These are phyloP conservation scores for Natrix natrix DNA, from an alignment of 2,797 vertebrate genomes.

Conservation along the genomic window DNA sequence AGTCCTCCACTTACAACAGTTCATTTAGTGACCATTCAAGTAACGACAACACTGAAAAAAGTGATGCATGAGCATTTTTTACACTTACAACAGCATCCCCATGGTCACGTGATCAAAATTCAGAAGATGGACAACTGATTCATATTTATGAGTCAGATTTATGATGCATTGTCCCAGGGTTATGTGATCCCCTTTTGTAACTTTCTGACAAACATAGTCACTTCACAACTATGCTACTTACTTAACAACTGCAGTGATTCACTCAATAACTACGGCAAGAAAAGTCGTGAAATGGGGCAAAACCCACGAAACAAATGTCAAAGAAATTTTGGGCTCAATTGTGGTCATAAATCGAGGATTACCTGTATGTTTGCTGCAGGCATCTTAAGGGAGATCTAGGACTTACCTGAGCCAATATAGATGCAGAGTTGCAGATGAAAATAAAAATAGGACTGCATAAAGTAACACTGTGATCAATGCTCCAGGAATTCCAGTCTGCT, in stretches of 20 bases:
- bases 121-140: background rate
- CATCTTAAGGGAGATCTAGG: background rate
- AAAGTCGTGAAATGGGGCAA: background rate
- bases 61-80: background rate
- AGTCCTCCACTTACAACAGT: background rate
- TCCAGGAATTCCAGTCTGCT: slow-evolving; percentile 79
- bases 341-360: background rate
- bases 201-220: background rate
- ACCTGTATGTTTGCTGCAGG: background rate
- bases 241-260: background rate
- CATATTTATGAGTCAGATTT: background rate
- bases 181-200: background rate
- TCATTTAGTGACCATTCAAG: background rate
- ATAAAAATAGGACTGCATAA: slow-evolving; percentile 78
- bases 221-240: background rate
- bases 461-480: slow-evolving; percentile 82
- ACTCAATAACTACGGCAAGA: background rate
- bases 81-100: background rate
- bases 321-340: background rate
- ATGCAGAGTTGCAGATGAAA: slow-evolving; percentile 79
- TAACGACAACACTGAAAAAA: background rate
- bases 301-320: background rate
- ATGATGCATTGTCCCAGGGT: background rate
- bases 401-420: slow-evolving; percentile 89
- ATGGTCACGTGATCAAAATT: background rate